A percentile compares a stretch with the other conserved stretches of the same genome.
These are phyloP conservation scores for Aporophyla nigra DNA, from an alignment of 2,888 invertebrate genomes.

Conservation along the genomic window DNA sequence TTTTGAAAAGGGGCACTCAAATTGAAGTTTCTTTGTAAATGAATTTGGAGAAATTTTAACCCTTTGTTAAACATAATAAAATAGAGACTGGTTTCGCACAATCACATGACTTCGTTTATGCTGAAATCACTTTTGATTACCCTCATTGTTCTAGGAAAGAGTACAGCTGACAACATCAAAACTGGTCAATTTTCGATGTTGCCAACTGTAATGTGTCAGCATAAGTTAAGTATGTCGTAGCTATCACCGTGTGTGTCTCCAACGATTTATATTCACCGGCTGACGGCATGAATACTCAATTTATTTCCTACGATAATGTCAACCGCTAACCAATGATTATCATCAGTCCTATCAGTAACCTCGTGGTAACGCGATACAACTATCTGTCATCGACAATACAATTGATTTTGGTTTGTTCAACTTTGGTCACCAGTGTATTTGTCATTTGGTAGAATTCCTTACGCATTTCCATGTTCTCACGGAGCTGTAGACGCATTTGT, in stretches of 20 bases:
- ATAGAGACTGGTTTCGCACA: not conserved
- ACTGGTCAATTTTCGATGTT: not conserved
- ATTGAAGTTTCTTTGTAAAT: not conserved
- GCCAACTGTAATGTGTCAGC: conserved; percentile 26
- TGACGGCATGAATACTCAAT: conserved; percentile 79
- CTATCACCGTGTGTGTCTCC: conserved; percentile 65
- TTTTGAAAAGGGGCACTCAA: not conserved
- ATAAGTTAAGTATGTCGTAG: conserved; percentile 58
- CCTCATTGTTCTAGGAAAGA: not conserved
- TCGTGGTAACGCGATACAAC: conserved; percentile 60
- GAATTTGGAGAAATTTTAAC: not conserved
- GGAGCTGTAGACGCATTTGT: conserved; percentile 42
- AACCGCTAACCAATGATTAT: conserved; percentile 80
- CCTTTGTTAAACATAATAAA: not conserved
- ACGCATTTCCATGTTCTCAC: conserved; percentile 49
- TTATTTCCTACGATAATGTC: conserved; percentile 84
- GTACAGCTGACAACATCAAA: not conserved
- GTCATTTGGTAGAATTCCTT: conserved; percentile 59
- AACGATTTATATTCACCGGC: conserved; percentile 79
- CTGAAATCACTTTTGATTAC: not conserved
- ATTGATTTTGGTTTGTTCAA: conserved; percentile 61
- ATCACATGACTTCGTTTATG: not conserved
- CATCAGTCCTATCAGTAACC: conserved; percentile 73
- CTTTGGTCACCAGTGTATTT: conserved; percentile 55
- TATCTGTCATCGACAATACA: conserved; percentile 62